Conservation (phyloP, 2,888 invertebrate species). For the Cerceris rybyensis region DNA sequence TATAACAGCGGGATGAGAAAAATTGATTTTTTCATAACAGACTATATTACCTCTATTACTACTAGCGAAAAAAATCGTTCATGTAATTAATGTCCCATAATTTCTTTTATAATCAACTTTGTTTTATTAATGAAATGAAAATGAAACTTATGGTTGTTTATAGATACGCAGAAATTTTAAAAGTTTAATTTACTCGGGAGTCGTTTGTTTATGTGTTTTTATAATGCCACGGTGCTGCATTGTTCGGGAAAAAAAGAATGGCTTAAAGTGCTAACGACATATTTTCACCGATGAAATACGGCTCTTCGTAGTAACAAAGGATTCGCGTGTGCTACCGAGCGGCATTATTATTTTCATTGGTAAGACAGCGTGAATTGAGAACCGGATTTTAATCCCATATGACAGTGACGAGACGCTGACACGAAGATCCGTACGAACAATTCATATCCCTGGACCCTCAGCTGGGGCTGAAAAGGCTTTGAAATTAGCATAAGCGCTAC, state of each 20-base stretch:
- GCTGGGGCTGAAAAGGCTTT: slow-evolving; percentile 61
- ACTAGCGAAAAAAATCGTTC: neutral
- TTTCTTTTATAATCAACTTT: neutral
- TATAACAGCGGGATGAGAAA: no score
- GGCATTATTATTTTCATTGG: slow-evolving; percentile 65
- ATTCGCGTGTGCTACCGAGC: slow-evolving; percentile 9
- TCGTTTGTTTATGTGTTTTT: no score
- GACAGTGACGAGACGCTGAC: slow-evolving; percentile 76
- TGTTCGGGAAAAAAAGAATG: neutral
- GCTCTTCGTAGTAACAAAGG: slow-evolving; percentile 8
- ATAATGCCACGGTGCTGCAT: neutral
- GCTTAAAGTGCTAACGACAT: neutral
- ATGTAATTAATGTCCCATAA: neutral
- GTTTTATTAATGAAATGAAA: neutral
- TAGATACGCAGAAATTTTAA: no score
- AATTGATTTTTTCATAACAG: no score
- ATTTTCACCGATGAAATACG: slow-evolving; percentile 20
- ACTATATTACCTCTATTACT: no score
- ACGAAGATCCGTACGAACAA: slow-evolving; percentile 69
- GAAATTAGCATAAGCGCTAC: slow-evolving; percentile 73
- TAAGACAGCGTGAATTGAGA: slow-evolving; percentile 61
- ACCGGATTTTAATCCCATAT: slow-evolving; percentile 72
- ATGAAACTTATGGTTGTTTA: neutral
- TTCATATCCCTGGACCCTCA: slow-evolving; percentile 58
- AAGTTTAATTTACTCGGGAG: no score